Evolutionary conservation across 2,113 vertebrate species (phyloP).

Genomic region (Bettongia penicillata): DNA sequence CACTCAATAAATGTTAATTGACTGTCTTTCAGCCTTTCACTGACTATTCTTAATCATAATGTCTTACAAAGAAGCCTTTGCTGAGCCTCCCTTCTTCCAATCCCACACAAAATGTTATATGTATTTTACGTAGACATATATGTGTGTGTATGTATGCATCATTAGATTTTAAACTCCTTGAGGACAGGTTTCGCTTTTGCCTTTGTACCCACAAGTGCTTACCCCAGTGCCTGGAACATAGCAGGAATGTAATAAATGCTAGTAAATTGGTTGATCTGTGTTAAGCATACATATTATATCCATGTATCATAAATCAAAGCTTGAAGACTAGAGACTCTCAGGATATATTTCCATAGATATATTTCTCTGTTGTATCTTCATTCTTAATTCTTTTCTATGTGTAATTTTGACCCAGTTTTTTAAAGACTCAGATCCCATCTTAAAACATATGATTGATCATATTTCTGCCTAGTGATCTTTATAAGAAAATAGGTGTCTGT

Average conservation of each 20-base stretch:
- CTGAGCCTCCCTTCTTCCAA: not conserved
- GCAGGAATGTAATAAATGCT: not conserved
- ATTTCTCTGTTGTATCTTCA: constrained; percentile 13
- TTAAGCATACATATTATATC: not conserved
- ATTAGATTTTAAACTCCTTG: not conserved
- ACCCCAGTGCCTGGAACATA: not conserved
- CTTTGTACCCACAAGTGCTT: not conserved
- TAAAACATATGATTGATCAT: not conserved
- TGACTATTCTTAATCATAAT: not conserved
- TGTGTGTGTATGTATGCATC: no score
- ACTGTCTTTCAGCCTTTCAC: not conserved
- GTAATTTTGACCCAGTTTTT: constrained; percentile 51
- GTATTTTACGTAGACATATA: not conserved
- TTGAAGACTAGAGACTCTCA: not conserved
- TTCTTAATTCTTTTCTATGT: constrained; percentile 33
- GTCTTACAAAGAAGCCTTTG: not conserved
- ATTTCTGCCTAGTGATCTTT: constrained; percentile 46
- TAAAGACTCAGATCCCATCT: constrained; percentile 52
- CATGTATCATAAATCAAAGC: not conserved
- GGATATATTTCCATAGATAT: not conserved
- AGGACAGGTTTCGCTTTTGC: not conserved
- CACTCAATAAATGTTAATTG: not conserved
- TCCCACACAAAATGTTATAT: not conserved
- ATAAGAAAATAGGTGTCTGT: constrained; percentile 44
- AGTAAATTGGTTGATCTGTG: not conserved